Evolutionary conservation across 1,140 invertebrate genomes (phyloP), one percentile per base, ranked within the genome.

Genomic region (Rhynchophorus ferrugineus): DNA sequence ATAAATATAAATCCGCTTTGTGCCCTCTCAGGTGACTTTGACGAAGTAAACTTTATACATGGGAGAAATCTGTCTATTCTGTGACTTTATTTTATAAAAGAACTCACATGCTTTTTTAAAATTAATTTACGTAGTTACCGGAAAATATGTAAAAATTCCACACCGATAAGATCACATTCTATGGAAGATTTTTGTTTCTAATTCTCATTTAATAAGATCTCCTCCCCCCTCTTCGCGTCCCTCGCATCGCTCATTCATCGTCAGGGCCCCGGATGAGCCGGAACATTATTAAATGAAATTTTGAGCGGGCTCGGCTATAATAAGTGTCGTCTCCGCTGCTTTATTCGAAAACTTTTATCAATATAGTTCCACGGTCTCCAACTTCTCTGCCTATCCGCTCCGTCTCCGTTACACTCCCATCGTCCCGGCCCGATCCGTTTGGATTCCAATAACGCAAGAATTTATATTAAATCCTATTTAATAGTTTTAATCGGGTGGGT

Each of bases 331-430:
- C 45, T 34, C 24, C 48, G 29, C 22, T 29, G 47, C 51, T 49
- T 57, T 57, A 57, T 57, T 54, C 47, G 56, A 57, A 57, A 57
- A 54, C 38, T 57, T 57, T 57, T 39, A 44, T 45, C 50, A 57
- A 57, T 57, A 57, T 54, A 18, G 35, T 29, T 34, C 49, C n/a
- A n/a, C n/a, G n/a, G n/a, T n/a, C n/a, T n/a, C 18, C 49, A 45
- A 43, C 37, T 37, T 35, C 43, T 54, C 54, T 49, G 44, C 50
- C 38, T 22, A 35, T 33, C 24, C 5, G 11, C 11, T 5, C 14
- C 39, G 48, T 21, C 14, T n/a, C n/a, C n/a, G n/a, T n/a, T n/a
- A n/a, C n/a, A n/a, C n/a, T n/a, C n/a, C n/a, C n/a, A n/a, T n/a
- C n/a, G n/a, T n/a, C n/a, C n/a, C n/a, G n/a, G n/a, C n/a, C n/a